Evolutionary conservation across 2,797 vertebrate genomes (phyloP), one percentile per base, ranked within the genome.

Genomic region (Hipposideros larvatus): DNA sequence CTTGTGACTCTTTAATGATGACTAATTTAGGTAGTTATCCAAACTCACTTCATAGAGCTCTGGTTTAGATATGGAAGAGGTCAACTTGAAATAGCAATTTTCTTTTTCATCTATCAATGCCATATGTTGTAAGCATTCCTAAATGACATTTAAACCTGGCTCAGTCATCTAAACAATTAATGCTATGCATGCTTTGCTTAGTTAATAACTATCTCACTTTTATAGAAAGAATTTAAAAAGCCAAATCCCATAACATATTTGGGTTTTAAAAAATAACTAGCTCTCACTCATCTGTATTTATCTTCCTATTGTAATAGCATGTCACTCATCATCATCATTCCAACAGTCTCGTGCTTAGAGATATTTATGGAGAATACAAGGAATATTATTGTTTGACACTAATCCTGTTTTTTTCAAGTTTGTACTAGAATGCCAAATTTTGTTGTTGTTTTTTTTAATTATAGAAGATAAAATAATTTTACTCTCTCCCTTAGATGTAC

Each of bases 91-190:
- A 95, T 88, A 86, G 16, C 85, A 97, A 86, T 96, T 97, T 97
- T 98, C 91, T 48, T 97, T 48, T 97, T 97, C 74, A 93, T 98
- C 80, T 97, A 37, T 98, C 96, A 98, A 87, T 98, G 96, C 3
- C 93, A 53, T 95, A 46, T 95, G n/a, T 93, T 96, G 34, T 87
- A 94, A 97, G 68, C 26, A 93, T 68, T 87, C 13, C 13, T 97
- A 89, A 97, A 95, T 97, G 93, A 28, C 92, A 96, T 93, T 92
- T 95, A 88, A 93, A 0, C 13, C 7, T 74, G 63, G 18, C 9
- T 97, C 53, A 93, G 51, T 95, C 37, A 0, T 85, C 57, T 93
- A 73, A 78, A 85, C n/a, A 96, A 74, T 70, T 57, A 95, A 61
- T 97, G 10, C 19, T 43, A 92, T 73, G 11, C 55, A 61, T 80